Evolutionary conservation across 2,113 vertebrate genomes (phyloP).

Genomic region (Ictalurus punctatus): DNA sequence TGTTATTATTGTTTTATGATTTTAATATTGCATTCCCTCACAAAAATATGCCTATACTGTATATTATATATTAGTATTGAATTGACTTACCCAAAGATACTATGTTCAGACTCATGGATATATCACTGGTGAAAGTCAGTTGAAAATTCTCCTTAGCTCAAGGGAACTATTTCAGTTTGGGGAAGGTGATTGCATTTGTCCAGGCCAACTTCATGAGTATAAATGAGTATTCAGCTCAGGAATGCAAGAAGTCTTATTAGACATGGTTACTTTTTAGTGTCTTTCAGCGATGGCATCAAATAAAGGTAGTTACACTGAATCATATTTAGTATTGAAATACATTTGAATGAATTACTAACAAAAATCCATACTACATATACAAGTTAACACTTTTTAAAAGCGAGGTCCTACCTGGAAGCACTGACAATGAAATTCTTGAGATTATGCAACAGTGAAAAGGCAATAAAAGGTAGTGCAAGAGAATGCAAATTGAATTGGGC

Average conservation of each 20-base stretch:
- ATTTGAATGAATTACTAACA: not conserved
- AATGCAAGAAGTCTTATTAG: not conserved
- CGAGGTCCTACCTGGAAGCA: not conserved
- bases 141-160: not conserved
- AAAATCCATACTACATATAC: not conserved
- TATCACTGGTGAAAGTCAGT: not conserved
- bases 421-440: not conserved
- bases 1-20: not conserved
- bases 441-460: not conserved
- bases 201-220: not conserved
- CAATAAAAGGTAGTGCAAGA: not conserved
- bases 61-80: not conserved
- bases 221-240: not conserved
- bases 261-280: not conserved
- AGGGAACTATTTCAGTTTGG: conserved; percentile 3
- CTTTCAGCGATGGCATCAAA: not conserved
- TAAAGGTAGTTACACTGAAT: not conserved
- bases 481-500: not conserved
- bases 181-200: conserved; percentile 2
- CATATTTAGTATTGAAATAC: conserved; percentile 3
- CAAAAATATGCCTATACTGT: not conserved
- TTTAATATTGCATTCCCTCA: not conserved
- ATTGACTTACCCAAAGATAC: not conserved
- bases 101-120: not conserved
- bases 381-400: not conserved